Conservation (phyloP, 2,113 vertebrate genomes). For the Rana temporaria region DNA sequence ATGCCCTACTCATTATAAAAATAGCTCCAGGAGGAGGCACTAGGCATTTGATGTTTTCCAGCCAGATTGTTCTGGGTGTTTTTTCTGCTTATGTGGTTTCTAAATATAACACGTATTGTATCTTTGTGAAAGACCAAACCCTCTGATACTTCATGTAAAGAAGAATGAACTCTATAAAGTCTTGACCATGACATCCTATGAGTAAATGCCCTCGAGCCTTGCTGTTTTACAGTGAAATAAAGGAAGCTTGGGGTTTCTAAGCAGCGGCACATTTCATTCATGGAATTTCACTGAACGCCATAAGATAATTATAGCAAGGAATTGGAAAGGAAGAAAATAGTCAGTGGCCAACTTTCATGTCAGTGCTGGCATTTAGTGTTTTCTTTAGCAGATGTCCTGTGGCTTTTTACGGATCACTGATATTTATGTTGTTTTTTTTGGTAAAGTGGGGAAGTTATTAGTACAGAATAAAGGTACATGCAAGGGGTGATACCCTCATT, state of each 20-base stretch:
- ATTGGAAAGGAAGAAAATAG: slow-evolving; percentile 61
- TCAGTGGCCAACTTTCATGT: neutral
- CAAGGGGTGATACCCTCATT: no score
- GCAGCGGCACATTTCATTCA: slow-evolving; percentile 41
- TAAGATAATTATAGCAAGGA: slow-evolving; percentile 59
- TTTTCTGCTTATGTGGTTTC: neutral
- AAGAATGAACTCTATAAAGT: slow-evolving; percentile 10
- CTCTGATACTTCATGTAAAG: slow-evolving; percentile 1
- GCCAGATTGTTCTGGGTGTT: slow-evolving; percentile 25
- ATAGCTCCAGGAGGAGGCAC: neutral
- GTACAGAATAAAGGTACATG: no score
- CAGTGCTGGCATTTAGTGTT: neutral
- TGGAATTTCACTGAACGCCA: slow-evolving; percentile 1
- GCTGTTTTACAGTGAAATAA: slow-evolving; percentile 9
- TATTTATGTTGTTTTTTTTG: neutral
- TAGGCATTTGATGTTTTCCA: slow-evolving; percentile 44
- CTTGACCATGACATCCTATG: slow-evolving; percentile 24
- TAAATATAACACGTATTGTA: slow-evolving; percentile 46
- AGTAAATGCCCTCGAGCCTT: slow-evolving; percentile 9
- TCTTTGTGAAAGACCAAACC: slow-evolving; percentile 8
- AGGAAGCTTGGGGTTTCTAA: slow-evolving; percentile 39
- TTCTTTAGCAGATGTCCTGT: neutral
- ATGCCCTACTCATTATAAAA: slow-evolving; percentile 11
- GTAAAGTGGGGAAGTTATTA: neutral
- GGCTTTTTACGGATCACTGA: neutral